Conservation (phyloP, 2,888 invertebrate species). For the Chrysotoxum bicinctum region DNA sequence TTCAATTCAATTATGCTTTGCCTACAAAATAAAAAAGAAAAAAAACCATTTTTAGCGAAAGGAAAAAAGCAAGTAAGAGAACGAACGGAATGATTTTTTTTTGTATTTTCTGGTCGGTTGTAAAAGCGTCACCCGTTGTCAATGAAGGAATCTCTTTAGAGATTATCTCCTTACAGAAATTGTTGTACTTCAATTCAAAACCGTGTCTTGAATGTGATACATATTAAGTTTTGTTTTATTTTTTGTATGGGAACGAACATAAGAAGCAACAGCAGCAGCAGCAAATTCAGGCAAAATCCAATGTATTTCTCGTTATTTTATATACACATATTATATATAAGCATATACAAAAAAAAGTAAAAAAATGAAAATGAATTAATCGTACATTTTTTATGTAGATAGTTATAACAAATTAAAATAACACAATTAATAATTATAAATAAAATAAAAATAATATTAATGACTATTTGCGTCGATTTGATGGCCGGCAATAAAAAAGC, state of each 20-base stretch:
- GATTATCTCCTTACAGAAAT: constrained; percentile 46
- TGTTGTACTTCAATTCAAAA: constrained; percentile 62
- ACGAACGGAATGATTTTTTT: neutral
- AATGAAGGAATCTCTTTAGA: constrained; percentile 58
- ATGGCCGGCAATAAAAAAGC: constrained; percentile 66
- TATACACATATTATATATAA: constrained; percentile 63
- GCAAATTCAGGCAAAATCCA: constrained; percentile 63
- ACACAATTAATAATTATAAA: constrained; percentile 30
- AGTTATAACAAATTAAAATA: constrained; percentile 67
- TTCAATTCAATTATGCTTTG: constrained; percentile 31
- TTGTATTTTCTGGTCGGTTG: neutral
- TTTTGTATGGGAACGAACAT: constrained; percentile 53
- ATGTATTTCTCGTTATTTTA: constrained; percentile 70
- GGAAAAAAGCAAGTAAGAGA: neutral
- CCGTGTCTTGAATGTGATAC: constrained; percentile 71
- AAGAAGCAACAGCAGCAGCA: constrained; percentile 39
- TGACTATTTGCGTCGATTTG: constrained; percentile 68
- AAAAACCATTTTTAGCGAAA: neutral
- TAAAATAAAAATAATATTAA: constrained; percentile 35
- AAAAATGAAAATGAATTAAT: constrained; percentile 50
- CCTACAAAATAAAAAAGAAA: constrained; percentile 15
- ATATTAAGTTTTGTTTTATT: constrained; percentile 48
- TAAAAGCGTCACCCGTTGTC: neutral
- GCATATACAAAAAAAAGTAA: constrained; percentile 48
- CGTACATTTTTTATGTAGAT: constrained; percentile 69